Evolutionary conservation across 92 coral and sea anemone genomes (phyloP).

Genomic region (Metridium senile): DNA sequence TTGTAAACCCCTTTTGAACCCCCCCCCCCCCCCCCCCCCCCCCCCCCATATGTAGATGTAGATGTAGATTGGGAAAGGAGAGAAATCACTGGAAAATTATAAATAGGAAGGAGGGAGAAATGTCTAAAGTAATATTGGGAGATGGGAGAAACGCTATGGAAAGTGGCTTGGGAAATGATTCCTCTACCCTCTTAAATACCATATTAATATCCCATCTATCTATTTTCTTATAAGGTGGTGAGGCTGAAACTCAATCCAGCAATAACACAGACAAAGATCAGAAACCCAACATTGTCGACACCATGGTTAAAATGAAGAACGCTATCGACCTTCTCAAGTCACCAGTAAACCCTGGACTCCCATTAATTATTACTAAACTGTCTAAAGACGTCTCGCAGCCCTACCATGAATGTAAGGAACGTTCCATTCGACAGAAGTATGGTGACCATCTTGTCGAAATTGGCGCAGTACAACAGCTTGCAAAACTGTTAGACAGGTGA

Average conservation of each 20-base stretch:
- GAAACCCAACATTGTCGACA: conserved; percentile 33
- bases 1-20: no score
- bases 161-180: no score
- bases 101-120: no score
- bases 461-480: conserved; percentile 53
- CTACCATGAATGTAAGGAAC: conserved; percentile 40
- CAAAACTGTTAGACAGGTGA: conserved; percentile 41
- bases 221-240: conserved; percentile 55
- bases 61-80: no score
- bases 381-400: conserved; percentile 39
- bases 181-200: no score
- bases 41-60: no score
- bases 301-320: conserved; percentile 67
- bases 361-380: conserved; percentile 12
- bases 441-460: conserved; percentile 79
- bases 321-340: conserved; percentile 38
- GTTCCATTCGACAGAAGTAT: conserved; percentile 53
- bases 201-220: no score
- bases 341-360: conserved; percentile 6
- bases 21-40: no score
- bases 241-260: conserved; percentile 66
- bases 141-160: no score
- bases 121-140: no score
- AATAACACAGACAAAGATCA: conserved; percentile 31
- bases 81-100: no score